Conservation (phyloP, 2,113 vertebrate genomes). For the Grantiella picta region DNA sequence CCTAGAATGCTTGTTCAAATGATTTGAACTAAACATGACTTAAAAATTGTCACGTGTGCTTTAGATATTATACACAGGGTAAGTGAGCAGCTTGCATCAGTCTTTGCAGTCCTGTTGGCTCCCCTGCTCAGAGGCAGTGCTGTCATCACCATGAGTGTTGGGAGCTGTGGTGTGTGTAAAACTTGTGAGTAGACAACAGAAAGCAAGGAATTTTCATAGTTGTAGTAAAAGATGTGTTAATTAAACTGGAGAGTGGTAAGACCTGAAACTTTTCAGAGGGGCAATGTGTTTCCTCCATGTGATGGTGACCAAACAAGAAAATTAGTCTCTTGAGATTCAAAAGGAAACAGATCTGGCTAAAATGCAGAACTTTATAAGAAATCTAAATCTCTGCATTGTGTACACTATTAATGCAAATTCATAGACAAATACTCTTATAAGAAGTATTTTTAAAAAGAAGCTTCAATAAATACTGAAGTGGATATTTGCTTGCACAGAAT, state of each 20-base stretch:
- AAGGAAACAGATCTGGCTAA: background rate
- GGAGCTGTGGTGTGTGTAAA: background rate
- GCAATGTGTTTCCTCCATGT: background rate
- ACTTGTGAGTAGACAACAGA: background rate
- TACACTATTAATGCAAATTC: background rate
- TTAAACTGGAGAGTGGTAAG: background rate
- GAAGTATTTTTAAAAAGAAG: background rate
- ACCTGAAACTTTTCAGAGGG: background rate
- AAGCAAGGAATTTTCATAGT: background rate
- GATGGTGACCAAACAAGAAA: background rate
- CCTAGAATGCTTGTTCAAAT: background rate
- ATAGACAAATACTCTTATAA: background rate
- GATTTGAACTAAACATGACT: background rate
- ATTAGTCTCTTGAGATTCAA: background rate
- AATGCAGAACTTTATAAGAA: background rate
- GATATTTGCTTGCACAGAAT: background rate
- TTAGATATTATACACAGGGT: background rate
- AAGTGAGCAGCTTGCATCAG: background rate
- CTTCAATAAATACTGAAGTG: background rate
- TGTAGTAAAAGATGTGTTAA: background rate
- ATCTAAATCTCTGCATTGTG: background rate
- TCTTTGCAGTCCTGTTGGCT: background rate
- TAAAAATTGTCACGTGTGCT: background rate
- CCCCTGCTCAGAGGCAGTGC: rapidly evolving
- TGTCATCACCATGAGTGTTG: rapidly evolving